Evolutionary conservation across 2,888 invertebrate genomes (phyloP), one percentile per base, ranked within the genome.

Genomic region (Hydriomena furcata): DNA sequence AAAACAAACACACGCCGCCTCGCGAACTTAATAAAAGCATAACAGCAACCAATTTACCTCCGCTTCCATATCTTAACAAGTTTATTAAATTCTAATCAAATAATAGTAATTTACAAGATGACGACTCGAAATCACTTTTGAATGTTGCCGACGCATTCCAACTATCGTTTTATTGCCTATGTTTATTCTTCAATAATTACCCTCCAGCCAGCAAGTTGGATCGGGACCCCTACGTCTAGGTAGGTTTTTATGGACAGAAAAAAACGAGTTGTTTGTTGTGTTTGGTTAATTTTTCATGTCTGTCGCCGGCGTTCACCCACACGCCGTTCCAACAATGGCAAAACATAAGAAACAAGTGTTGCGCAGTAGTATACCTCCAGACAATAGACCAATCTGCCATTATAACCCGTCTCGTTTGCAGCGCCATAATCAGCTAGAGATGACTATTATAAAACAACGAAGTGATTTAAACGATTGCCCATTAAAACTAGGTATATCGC

Each of bases 21-120:
- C 79, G 84, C 84, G 76, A 85, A 83, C 84, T 82, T 73, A 89
- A 87, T 82, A 89, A 87, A 86, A 88, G 81, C 77, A 88, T 83
- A 84, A 82, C 79, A 58, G 66, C 74, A 69, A 72, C 79, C 81
- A 84, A 87, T 86, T 86, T 83, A 84, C 86, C 82, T 85, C 73
- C 79, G 79, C 79, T 84, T 79, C 84, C 78, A 84, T 85, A 83
- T 82, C 80, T 79, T 88, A 89, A 90, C 90, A 88, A 90, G 89
- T 90, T 88, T 90, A 91, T 89, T 89, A 90, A 75, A 90, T 88
- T 86, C 81, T 76, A 80, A 86, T 81, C 81, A 83, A 88, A 89
- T 88, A 88, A 85, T 89, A 82, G 84, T 86, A 79, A 88, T 89
- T 87, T 84, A 84, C 80, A 79, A 76, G 83, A 86, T 87, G 86